phyloP scores from a whole-genome alignment of 2,113 vertebrate species.

The Tyto alba region DNA sequence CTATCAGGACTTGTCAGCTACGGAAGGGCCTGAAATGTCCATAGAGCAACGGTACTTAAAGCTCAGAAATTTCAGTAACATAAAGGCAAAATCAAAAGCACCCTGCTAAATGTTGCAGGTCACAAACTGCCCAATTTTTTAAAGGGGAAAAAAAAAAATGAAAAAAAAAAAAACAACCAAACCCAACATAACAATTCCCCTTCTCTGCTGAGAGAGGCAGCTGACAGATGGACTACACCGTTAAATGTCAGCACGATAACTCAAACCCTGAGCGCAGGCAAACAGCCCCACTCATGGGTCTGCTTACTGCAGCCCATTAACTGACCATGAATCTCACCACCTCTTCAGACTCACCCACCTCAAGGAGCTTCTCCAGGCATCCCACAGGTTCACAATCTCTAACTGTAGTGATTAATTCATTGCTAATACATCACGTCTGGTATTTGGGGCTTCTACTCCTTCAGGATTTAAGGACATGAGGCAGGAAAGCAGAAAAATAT shows the following conservation, averaged over 20 bases:
- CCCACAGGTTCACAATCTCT: background rate
- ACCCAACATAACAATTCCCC: background rate
- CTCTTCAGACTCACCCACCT: background rate
- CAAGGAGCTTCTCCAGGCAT: background rate
- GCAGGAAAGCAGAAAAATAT: background rate
- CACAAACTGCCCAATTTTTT: background rate
- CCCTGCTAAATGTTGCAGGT: background rate
- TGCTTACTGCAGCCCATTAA: background rate
- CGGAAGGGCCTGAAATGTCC: background rate
- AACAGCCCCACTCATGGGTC: background rate
- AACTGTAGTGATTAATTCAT: background rate
- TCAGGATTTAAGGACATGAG: background rate
- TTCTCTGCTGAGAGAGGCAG: background rate
- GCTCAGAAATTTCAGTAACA: background rate
- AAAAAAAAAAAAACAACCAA: background rate
- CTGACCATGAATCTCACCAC: background rate
- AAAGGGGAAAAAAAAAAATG: background rate
- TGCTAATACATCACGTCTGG: background rate
- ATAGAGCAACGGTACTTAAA: background rate
- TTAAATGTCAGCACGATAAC: slow-evolving; percentile 32
- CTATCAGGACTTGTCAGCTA: background rate
- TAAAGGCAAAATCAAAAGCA: slow-evolving; percentile 32
- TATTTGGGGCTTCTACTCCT: background rate
- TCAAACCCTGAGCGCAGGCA: background rate
- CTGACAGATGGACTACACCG: background rate